phyloP scores from a whole-genome alignment of 2,888 invertebrate genomes.

The Amphiduros pacificus region DNA sequence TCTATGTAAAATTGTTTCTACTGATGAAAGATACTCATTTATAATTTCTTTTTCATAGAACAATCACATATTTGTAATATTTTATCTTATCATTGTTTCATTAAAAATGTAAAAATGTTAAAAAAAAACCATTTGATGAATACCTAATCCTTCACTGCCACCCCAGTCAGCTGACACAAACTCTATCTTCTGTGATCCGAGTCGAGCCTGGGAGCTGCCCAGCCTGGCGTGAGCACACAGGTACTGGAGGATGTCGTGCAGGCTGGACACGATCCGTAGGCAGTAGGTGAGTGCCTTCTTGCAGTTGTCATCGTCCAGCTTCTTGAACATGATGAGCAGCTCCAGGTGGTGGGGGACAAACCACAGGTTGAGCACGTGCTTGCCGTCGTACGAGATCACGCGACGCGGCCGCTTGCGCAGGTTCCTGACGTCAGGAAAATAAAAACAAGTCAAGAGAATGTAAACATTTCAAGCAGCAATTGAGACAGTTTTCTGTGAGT shows the following conservation, averaged over 20 bases:
- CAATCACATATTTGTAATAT: not conserved
- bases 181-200: conserved; percentile 46
- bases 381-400: conserved; percentile 49
- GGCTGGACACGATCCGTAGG: conserved; percentile 45
- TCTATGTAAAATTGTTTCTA: too few species aligned
- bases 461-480: too few species aligned
- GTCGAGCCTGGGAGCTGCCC: conserved; percentile 47
- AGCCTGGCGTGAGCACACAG: conserved; percentile 54
- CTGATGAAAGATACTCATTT: too few species aligned
- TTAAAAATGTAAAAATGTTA: not conserved
- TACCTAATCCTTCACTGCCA: conserved; percentile 56
- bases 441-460: too few species aligned
- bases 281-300: conserved; percentile 40
- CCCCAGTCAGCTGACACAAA: conserved; percentile 57
- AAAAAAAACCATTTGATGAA: conserved; percentile 22
- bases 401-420: conserved; percentile 50
- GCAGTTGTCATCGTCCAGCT: conserved; percentile 44
- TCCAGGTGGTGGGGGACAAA: conserved; percentile 58
- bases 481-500: too few species aligned
- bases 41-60: too few species aligned
- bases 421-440: too few species aligned
- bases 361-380: conserved; percentile 56
- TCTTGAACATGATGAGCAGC: conserved; percentile 52
- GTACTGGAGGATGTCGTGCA: conserved; percentile 58
- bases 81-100: not conserved